Percentiles rank a stretch among this genome's conserved stretches.
phyloP scores from a whole-genome alignment of 2,888 invertebrate species.

The Hydrotaea diabolus region DNA sequence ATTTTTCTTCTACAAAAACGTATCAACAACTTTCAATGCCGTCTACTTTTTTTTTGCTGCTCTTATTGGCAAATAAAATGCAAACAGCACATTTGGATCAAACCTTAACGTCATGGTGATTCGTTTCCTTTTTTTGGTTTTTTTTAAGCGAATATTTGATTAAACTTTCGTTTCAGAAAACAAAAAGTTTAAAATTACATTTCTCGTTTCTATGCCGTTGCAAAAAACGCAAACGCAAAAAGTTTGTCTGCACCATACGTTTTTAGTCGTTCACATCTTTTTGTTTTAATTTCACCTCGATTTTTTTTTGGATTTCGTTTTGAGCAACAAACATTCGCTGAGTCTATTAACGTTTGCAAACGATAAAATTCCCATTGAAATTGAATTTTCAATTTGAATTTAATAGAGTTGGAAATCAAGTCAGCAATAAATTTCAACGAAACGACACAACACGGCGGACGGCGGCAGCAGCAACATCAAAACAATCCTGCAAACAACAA shows the following conservation, averaged over 20 bases:
- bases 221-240: slow-evolving; percentile 32
- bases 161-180: slow-evolving; percentile 50
- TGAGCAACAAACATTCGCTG: background rate
- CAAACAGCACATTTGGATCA: background rate
- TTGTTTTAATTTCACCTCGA: slow-evolving; percentile 24
- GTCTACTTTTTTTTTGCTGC: background rate
- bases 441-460: background rate
- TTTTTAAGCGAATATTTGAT: slow-evolving; percentile 52
- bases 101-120: no score
- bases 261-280: slow-evolving; percentile 47
- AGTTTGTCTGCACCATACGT: background rate
- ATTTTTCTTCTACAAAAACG: background rate
- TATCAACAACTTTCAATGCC: background rate
- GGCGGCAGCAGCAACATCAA: slow-evolving; percentile 22
- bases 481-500: slow-evolving; percentile 1
- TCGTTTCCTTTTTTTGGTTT: no score
- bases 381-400: slow-evolving; percentile 65
- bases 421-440: slow-evolving; percentile 56
- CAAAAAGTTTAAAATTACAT: slow-evolving; percentile 59
- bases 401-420: slow-evolving; percentile 65
- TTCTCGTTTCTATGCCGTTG: slow-evolving; percentile 49
- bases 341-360: slow-evolving; percentile 39
- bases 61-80: background rate
- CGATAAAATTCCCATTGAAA: slow-evolving; percentile 59
- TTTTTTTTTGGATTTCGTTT: slow-evolving; percentile 3